Base-by-base conservation (phyloP, 92 coral and sea anemone species). In the Parazoanthus swiftii region DNA sequence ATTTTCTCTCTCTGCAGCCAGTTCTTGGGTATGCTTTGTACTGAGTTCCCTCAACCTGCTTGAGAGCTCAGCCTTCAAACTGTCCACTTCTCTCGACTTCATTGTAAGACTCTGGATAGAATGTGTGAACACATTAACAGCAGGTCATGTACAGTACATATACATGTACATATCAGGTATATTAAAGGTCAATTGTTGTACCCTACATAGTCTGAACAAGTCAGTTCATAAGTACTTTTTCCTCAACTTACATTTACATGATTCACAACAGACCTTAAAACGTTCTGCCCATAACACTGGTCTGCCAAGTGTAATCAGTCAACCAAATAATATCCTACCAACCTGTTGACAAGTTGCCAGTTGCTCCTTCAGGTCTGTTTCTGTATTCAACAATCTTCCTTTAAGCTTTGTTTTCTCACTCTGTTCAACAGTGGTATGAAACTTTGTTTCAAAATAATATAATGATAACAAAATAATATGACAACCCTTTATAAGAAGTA, bases 311-410 rank as follows among this genome's bases (percentile, higher is more conserved):
- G 33, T 29, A 29, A 29, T 29, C 33, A 48, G 8, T 48, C 51
- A 48, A 48, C 11, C 11, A 38, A 9, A n/a, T 5, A 18, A n/a
- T 65, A 16, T 26, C 18, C 25, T 8, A 67, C 80, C 37, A 82
- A 97, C 99, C 99, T 95, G 95, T 88, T 97, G 95, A 80, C 98
- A 95, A 56, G 91, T 85, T 74, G 84, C 90, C 59, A 97, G 91
- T 76, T 92, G 91, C 81, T 93, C 93, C 25, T 88, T 90, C 29
- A 97, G 95, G 44, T 95, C 95, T 68, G 90, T 80, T 63, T 95
- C 97, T 20, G 97, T 92, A 37, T 76, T 87, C 15, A 95, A 86
- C 56, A 95, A 92, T 44, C 93, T 91, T 54, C 89, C 82, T 77
- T 97, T 96, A 75, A 97, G 79, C 20, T 67, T 54, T 36, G 85